A percentile compares a stretch with the other conserved stretches of the same genome.
Evolutionary conservation across 2,888 invertebrate genomes (phyloP).

Genomic region (Onchidella celtica): DNA sequence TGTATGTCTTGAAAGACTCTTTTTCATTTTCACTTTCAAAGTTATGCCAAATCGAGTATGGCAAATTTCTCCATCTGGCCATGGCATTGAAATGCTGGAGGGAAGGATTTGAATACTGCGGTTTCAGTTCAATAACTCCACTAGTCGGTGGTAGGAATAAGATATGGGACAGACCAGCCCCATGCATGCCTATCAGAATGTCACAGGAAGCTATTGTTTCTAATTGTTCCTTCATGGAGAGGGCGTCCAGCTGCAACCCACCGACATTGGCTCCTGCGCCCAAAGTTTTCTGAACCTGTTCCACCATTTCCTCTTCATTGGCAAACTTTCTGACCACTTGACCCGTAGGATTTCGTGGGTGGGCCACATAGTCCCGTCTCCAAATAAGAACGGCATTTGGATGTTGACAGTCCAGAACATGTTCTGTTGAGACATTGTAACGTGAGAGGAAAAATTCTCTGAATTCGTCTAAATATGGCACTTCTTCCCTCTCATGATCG

Average conservation of each 20-base stretch:
- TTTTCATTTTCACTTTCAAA: slow-evolving; percentile 64
- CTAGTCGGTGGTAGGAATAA: slow-evolving; percentile 75
- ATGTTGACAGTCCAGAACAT: slow-evolving; percentile 64
- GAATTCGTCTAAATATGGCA: slow-evolving; percentile 75
- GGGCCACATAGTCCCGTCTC: slow-evolving; percentile 77
- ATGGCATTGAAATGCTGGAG: slow-evolving; percentile 72
- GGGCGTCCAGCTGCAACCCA: slow-evolving; percentile 70
- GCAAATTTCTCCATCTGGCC: slow-evolving; percentile 74
- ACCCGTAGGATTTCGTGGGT: slow-evolving; percentile 77
- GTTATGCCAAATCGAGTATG: slow-evolving; percentile 76
- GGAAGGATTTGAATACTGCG: slow-evolving; percentile 50
- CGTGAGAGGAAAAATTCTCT: slow-evolving; percentile 71
- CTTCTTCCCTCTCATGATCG: slow-evolving; percentile 58
- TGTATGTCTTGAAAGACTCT: slow-evolving; percentile 59
- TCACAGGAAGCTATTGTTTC: slow-evolving; percentile 69
- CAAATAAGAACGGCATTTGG: slow-evolving; percentile 75
- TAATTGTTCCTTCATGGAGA: slow-evolving; percentile 73
- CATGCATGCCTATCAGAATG: slow-evolving; percentile 79
- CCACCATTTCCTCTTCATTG: slow-evolving; percentile 77
- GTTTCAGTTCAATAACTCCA: slow-evolving; percentile 75
- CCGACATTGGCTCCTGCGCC: slow-evolving; percentile 49
- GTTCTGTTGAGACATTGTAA: slow-evolving; percentile 47
- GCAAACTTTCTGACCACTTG: slow-evolving; percentile 74
- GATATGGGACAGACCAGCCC: slow-evolving; percentile 77
- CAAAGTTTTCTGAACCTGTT: slow-evolving; percentile 56